phyloP scores from a whole-genome alignment of 2,797 vertebrate genomes.

The Coluber constrictor region DNA sequence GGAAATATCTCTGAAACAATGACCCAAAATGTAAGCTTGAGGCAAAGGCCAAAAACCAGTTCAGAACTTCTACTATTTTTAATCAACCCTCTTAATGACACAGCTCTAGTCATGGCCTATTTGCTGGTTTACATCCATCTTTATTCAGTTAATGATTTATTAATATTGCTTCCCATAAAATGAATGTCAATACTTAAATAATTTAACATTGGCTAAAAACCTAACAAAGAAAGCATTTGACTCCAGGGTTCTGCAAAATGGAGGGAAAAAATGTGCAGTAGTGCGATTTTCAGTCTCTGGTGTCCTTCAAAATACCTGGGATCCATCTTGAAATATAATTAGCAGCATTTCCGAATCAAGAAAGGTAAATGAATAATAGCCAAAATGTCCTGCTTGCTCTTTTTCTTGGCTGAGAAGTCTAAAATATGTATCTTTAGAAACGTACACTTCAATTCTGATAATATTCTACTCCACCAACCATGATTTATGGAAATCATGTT shows the following conservation, averaged over 20 bases:
- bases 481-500: not conserved
- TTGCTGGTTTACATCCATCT: not conserved
- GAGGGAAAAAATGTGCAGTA: not conserved
- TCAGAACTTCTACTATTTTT: not conserved
- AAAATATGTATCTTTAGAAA: not conserved
- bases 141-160: not conserved
- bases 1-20: not conserved
- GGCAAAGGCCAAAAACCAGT: not conserved
- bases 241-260: not conserved
- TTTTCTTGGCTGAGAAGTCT: not conserved
- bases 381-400: not conserved
- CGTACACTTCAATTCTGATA: not conserved
- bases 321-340: not conserved
- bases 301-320: not conserved
- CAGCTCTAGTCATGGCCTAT: not conserved
- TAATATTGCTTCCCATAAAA: conserved; percentile 27
- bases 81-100: not conserved
- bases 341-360: not conserved
- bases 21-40: not conserved
- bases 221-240: not conserved
- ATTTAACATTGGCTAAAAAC: conserved; percentile 2
- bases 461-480: not conserved
- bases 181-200: conserved; percentile 9
- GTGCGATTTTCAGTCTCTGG: not conserved
- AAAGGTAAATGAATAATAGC: not conserved